phyloP scores from a whole-genome alignment of 2,888 invertebrate genomes.

The Lepidonotus clava region DNA sequence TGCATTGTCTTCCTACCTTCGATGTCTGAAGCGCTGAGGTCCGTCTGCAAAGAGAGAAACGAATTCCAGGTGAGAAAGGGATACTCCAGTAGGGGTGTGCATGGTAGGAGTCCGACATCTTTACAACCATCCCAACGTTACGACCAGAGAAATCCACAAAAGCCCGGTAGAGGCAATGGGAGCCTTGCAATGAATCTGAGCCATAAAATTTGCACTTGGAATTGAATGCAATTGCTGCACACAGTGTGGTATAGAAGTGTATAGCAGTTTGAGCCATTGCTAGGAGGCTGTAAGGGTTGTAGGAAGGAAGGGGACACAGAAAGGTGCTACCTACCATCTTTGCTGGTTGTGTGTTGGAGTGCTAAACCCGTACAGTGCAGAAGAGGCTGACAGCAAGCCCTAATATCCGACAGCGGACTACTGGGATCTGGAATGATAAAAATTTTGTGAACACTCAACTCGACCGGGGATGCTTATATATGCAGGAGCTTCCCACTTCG shows the following conservation, averaged over 20 bases:
- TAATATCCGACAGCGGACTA: constrained; percentile 51
- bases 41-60: constrained; percentile 37
- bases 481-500: constrained; percentile 35
- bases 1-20: constrained; percentile 35
- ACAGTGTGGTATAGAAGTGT: no score
- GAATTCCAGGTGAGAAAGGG: constrained; percentile 19
- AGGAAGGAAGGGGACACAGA: background rate
- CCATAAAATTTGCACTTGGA: no score
- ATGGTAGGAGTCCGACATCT: no score
- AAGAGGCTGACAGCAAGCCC: constrained; percentile 6
- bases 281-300: background rate
- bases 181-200: no score
- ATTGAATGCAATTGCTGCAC: no score
- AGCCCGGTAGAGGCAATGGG: background rate
- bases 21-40: constrained; percentile 48
- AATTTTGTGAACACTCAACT: constrained; percentile 44
- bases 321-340: constrained; percentile 42
- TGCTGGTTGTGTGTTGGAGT: background rate
- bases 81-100: no score
- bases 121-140: no score
- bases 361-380: constrained; percentile 53
- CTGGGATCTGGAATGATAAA: constrained; percentile 56
- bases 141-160: background rate
- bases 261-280: background rate
- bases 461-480: constrained; percentile 21